A percentile compares a stretch with the other conserved stretches of the same genome.
These are phyloP conservation scores for Microcebus tavaratra DNA, from an alignment of 2,113 vertebrate genomes.

Conservation along the genomic window DNA sequence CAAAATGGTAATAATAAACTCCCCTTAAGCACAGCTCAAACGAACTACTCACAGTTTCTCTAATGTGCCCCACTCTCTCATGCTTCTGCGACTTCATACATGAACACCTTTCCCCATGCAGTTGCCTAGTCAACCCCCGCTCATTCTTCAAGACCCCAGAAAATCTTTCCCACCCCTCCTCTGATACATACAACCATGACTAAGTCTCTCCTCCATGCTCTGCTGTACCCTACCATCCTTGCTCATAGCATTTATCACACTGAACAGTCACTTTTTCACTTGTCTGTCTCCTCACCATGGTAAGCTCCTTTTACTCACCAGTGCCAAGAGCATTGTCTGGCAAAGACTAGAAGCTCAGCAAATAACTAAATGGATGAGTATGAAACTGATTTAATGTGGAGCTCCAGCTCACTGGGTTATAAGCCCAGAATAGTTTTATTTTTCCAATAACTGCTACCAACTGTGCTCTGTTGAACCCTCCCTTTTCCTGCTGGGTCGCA, in stretches of 20 bases:
- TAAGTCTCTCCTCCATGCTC: not conserved
- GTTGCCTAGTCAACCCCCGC: not conserved
- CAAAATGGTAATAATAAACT: not conserved
- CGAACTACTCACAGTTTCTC: not conserved
- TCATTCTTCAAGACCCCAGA: conserved; percentile 44
- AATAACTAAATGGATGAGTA: conserved; percentile 64
- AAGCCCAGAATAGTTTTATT: conserved; percentile 67
- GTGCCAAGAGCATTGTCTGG: conserved; percentile 57
- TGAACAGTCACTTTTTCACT: conserved; percentile 26
- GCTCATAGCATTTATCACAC: conserved; percentile 27
- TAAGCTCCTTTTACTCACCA: conserved; percentile 52
- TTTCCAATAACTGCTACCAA: conserved; percentile 70
- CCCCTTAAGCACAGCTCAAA: not conserved
- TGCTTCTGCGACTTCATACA: not conserved
- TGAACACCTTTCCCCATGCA: not conserved
- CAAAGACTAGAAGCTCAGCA: conserved; percentile 54
- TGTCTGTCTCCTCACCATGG: conserved; percentile 37
- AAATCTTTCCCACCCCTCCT: not conserved
- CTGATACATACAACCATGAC: not conserved
- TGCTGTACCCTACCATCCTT: not conserved
- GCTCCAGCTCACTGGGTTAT: conserved; percentile 61
- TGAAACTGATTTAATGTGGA: conserved; percentile 65
- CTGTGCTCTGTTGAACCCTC: conserved; percentile 49
- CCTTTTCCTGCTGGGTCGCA: conserved; percentile 54
- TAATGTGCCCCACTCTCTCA: not conserved